Evolutionary conservation across 2,888 invertebrate genomes (phyloP).

Genomic region (Acholoe squamosa): DNA sequence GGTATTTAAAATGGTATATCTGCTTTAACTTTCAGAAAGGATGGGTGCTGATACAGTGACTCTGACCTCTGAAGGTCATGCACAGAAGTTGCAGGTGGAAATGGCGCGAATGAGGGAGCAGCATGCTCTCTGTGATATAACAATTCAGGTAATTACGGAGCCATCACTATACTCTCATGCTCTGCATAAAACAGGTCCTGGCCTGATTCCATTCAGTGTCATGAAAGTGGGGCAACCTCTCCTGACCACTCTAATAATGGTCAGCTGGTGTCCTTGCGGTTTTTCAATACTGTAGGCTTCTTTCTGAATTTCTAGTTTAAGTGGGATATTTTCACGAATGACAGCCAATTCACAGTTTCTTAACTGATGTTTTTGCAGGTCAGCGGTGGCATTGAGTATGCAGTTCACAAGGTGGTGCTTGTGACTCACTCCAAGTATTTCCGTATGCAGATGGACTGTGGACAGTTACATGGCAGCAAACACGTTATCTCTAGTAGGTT

Average conservation of each 20-base stretch:
- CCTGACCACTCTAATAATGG: too few relatives aligned
- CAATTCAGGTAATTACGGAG: background rate
- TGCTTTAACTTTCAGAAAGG: background rate
- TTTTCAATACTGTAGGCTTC: too few relatives aligned
- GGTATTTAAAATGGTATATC: background rate
- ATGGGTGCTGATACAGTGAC: slow-evolving; percentile 25
- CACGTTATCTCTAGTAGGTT: slow-evolving; percentile 34
- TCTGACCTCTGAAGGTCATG: slow-evolving; percentile 47
- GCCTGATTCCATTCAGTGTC: too few relatives aligned
- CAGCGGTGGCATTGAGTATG: slow-evolving; percentile 50
- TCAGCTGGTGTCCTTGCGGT: too few relatives aligned
- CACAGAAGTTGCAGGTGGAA: slow-evolving; percentile 32
- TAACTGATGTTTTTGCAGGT: background rate
- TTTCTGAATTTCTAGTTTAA: too few relatives aligned
- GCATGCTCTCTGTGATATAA: slow-evolving; percentile 44
- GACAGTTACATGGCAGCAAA: background rate
- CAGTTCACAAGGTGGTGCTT: slow-evolving; percentile 45
- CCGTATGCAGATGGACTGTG: slow-evolving; percentile 48
- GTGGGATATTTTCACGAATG: too few relatives aligned
- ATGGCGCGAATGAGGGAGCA: slow-evolving; percentile 10
- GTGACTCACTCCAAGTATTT: slow-evolving; percentile 35
- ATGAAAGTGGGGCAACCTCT: too few relatives aligned
- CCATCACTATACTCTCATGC: too few relatives aligned
- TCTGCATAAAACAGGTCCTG: too few relatives aligned
- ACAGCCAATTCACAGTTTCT: too few relatives aligned